Evolutionary conservation across 1,140 invertebrate genomes (phyloP).

Genomic region (Asbolus verrucosus): DNA sequence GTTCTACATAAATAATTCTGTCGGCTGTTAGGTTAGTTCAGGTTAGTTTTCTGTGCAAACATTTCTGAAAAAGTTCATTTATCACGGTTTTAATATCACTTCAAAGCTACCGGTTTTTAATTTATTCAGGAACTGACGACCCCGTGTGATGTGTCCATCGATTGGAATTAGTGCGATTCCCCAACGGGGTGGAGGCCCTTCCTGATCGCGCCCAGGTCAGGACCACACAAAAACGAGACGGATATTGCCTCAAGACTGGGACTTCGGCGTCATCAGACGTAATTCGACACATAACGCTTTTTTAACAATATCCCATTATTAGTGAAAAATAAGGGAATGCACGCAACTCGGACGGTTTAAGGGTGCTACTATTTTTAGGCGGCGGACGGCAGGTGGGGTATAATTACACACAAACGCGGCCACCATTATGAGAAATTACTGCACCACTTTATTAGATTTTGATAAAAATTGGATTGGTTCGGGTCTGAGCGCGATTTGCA

Average conservation of each 20-base stretch:
- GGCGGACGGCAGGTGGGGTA: slow-evolving; percentile 25
- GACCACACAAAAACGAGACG: slow-evolving; percentile 20
- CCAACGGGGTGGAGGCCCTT: not conserved
- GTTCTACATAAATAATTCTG: slow-evolving; percentile 50
- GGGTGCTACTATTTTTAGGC: slow-evolving; percentile 25
- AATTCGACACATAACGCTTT: not conserved
- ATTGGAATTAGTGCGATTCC: slow-evolving; percentile 11
- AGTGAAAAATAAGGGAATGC: slow-evolving; percentile 29
- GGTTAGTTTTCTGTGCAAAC: slow-evolving; percentile 53
- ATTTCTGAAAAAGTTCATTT: slow-evolving; percentile 50
- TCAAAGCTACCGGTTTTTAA: slow-evolving; percentile 49
- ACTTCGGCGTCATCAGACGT: slow-evolving; percentile 6
- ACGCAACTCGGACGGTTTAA: slow-evolving; percentile 24
- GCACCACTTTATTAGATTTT: not conserved
- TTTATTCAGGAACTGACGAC: slow-evolving; percentile 26
- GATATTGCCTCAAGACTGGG: slow-evolving; percentile 9
- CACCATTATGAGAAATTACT: slow-evolving; percentile 14
- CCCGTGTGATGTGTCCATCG: slow-evolving; percentile 8
- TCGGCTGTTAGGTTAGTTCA: slow-evolving; percentile 44
- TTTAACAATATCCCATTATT: not conserved
- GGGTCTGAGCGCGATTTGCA: not conserved
- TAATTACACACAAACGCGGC: not conserved
- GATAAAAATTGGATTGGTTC: not conserved
- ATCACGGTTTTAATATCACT: slow-evolving; percentile 47
- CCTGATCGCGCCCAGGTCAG: not conserved